phyloP scores from a whole-genome alignment of 2,113 vertebrate species.

The Phasianus colchicus region DNA sequence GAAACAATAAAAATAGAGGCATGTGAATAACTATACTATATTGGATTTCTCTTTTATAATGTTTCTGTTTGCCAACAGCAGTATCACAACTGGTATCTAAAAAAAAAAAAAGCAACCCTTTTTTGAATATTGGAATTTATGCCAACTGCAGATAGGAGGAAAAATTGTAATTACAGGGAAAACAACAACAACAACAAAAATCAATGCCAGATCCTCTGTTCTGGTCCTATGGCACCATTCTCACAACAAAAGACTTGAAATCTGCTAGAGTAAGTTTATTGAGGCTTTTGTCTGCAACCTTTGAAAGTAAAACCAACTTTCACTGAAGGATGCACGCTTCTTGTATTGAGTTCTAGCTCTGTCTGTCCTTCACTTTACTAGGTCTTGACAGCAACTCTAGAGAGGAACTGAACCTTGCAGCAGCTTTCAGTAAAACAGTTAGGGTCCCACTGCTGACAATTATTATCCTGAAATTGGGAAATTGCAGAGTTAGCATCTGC shows the following conservation, averaged over 20 bases:
- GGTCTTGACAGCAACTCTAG: neutral
- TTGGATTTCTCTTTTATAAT: conserved; percentile 47
- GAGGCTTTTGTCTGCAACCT: neutral
- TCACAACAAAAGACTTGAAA: neutral
- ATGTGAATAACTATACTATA: conserved; percentile 47
- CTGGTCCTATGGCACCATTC: neutral
- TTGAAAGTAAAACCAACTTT: neutral
- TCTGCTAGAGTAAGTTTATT: neutral
- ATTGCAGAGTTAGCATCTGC: neutral
- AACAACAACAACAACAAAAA: neutral
- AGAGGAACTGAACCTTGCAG: neutral
- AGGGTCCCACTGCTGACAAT: neutral
- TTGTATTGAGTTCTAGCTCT: neutral
- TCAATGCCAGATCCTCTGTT: neutral
- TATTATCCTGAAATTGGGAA: neutral
- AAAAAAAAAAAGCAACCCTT: neutral
- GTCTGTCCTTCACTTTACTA: neutral
- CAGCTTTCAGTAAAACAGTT: neutral
- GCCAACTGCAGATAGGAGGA: conserved; percentile 22
- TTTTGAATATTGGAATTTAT: neutral
- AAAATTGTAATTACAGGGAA: conserved; percentile 35
- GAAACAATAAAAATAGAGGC: conserved; percentile 15
- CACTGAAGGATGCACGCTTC: neutral
- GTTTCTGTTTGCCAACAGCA: conserved; percentile 47
- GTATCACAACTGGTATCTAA: conserved; percentile 21